A percentile compares a stretch with the other conserved stretches of the same genome.
Evolutionary conservation across 2,888 invertebrate genomes (phyloP).

Genomic region (Ashinkailepas kermadecensis): DNA sequence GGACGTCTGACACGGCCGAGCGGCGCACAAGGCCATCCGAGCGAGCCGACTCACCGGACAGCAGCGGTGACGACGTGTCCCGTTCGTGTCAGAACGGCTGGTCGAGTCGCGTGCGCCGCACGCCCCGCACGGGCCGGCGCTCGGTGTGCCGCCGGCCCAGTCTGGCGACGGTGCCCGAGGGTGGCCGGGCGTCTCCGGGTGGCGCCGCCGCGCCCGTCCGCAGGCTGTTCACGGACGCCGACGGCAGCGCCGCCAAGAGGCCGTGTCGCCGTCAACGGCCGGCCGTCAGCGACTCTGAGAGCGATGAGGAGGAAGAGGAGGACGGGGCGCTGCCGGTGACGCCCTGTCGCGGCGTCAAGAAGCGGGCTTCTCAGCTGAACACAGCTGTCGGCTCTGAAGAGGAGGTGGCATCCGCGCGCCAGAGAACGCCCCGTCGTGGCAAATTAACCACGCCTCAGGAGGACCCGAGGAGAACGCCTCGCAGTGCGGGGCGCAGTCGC

Average conservation of each 20-base stretch:
- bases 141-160: neutral
- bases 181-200: neutral
- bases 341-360: neutral
- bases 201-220: neutral
- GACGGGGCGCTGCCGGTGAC: neutral
- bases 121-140: neutral
- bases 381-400: too few relatives aligned
- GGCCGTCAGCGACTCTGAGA: neutral
- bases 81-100: too few relatives aligned
- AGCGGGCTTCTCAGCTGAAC: too few relatives aligned
- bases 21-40: neutral
- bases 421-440: neutral
- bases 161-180: neutral
- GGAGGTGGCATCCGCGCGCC: too few relatives aligned
- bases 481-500: neutral
- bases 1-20: neutral
- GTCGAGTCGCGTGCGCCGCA: too few relatives aligned
- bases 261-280: neutral
- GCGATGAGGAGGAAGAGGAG: neutral
- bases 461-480: neutral
- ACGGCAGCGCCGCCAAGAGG: neutral
- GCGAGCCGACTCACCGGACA: neutral
- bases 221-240: too few relatives aligned
- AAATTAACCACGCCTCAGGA: neutral
- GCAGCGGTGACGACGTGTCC: too few relatives aligned